Base-by-base conservation (phyloP, 2,888 invertebrate species). In the Tromatobia lineatoria region DNA sequence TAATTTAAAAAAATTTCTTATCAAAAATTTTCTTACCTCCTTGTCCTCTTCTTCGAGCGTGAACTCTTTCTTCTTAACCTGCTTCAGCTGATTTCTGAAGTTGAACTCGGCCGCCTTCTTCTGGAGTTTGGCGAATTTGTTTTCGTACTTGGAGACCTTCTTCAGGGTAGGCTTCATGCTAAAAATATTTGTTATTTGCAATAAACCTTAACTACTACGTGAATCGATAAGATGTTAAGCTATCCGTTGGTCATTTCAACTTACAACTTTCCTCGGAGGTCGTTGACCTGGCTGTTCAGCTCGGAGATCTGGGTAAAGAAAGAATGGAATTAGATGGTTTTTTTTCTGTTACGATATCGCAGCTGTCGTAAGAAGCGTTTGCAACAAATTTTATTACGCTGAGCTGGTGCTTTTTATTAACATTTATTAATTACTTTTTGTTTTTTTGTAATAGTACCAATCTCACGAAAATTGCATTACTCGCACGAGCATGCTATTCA, bases 191-290 rank as follows among this genome's bases (percentile, higher is more conserved):
- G 10, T 47, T 11, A 47, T 15, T 47, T 29, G 15, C 15, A 29
- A 29, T 23, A 25, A 59, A 29, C 23, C 3, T 54, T 20, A 8
- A 20, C 20, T 50, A 97, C 98, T n/a, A n/a, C n/a, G n/a, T n/a
- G n/a, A n/a, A 98, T 95, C 98, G 98, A 92, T 38, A 67, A 23
- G n/a, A 61, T 42, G 70, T 54, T 96, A 95, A 99, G 23, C 99
- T 95, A 99, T 95, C 92, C 99, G 97, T 93, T 99, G 99, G 95
- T 99, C 94, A 99, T 97, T 96, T 98, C 98, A 92, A 98, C 98
- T 98, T 95, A 98, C 98, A 99, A 99, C 97, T 99, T 99, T 94
- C 99, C 99, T 96, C 99, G 97, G 94, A 99, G 98, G 96, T 99
- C 99, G 95, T 99, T 99, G 94, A 99, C 99, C 96, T 99, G 99